Evolutionary conservation across 2,797 vertebrate genomes (phyloP).

Genomic region (Lepus oiostolus): DNA sequence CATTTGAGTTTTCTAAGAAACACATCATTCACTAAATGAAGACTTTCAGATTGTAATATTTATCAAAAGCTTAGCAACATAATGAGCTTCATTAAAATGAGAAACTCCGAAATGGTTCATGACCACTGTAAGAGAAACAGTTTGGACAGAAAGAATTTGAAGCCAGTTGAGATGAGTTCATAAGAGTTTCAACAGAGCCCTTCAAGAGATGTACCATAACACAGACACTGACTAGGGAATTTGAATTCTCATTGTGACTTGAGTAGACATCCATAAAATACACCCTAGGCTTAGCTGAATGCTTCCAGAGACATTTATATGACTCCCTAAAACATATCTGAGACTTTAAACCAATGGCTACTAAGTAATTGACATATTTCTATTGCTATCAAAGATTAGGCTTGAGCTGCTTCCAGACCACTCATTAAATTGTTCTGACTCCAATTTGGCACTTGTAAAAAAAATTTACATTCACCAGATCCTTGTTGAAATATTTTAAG

Average conservation of each 20-base stretch:
- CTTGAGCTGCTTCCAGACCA: neutral
- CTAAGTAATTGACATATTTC: neutral
- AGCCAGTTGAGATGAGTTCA: conserved; percentile 19
- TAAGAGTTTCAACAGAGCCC: neutral
- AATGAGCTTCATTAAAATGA: conserved; percentile 11
- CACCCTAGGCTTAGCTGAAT: neutral
- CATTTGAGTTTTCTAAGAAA: conserved; percentile 36
- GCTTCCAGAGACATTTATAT: neutral
- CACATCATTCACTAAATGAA: conserved; percentile 3
- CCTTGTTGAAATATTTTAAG: conserved; percentile 5
- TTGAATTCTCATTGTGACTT: conserved; percentile 58
- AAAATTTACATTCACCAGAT: neutral
- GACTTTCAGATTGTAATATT: neutral
- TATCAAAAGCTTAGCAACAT: conserved; percentile 27
- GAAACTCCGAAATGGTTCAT: conserved; percentile 40
- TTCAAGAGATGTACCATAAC: neutral
- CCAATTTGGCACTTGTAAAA: neutral
- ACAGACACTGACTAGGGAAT: neutral
- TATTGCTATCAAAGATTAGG: conserved; percentile 20
- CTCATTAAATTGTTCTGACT: conserved; percentile 39
- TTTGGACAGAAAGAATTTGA: conserved; percentile 70
- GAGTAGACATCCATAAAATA: conserved; percentile 49
- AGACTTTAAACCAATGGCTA: conserved; percentile 11
- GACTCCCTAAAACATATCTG: conserved; percentile 56
- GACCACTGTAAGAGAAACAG: conserved; percentile 26